phyloP scores from a whole-genome alignment of 2,797 vertebrate genomes.

The Chaetophractus vellerosus region DNA sequence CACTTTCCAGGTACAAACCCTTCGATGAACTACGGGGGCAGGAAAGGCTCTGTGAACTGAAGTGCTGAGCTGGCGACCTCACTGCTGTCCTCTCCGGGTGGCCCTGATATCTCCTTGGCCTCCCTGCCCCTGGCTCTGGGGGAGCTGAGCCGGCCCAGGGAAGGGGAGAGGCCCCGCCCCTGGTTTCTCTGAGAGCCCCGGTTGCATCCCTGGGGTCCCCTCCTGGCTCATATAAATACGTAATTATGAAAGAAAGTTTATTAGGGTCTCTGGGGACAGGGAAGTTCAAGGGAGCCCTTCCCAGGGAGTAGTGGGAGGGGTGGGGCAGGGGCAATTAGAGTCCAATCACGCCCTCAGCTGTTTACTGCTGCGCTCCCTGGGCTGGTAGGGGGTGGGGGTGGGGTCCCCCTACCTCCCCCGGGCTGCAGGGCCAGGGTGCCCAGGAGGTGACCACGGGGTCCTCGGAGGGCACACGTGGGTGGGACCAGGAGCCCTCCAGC shows the following conservation, averaged over 20 bases:
- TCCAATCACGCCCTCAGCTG: not conserved
- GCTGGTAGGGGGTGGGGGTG: not conserved
- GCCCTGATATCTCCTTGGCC: not conserved
- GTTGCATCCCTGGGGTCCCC: not conserved
- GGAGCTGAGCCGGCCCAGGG: not conserved
- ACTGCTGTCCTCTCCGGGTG: fast-evolving
- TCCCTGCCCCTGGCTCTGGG: too few species aligned
- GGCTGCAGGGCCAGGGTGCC: not conserved
- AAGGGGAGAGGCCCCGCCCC: not conserved
- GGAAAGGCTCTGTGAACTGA: too few species aligned
- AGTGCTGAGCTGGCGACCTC: fast-evolving
- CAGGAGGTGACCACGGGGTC: not conserved
- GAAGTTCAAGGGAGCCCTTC: constrained; percentile 56
- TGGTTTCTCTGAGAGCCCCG: not conserved
- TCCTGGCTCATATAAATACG: not conserved
- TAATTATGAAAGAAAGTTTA: not conserved
- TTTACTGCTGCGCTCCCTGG: constrained; percentile 51
- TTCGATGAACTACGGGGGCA: not conserved
- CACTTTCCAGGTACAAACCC: not conserved
- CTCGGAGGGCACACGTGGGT: too few species aligned
- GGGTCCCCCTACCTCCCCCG: not conserved
- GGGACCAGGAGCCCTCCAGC: too few species aligned
- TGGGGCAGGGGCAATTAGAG: constrained; percentile 4
- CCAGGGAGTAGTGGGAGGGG: not conserved
- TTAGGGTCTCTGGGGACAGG: not conserved